Conservation (phyloP, 1,140 invertebrate genomes). For the Temnothorax nylanderi region DNA sequence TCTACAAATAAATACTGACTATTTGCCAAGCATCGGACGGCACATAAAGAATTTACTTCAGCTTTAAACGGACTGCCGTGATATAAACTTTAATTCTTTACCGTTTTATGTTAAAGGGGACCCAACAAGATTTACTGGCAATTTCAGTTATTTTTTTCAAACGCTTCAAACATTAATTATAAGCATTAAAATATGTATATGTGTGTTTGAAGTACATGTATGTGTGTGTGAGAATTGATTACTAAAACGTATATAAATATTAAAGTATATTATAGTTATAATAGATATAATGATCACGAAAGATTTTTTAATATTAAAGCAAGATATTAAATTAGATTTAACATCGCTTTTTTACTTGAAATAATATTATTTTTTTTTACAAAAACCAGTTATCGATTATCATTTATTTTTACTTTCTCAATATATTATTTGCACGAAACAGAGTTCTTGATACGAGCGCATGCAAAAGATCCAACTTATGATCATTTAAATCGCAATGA, state of each 20-base stretch:
- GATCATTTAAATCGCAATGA: neutral
- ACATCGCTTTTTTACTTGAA: neutral
- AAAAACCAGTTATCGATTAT: neutral
- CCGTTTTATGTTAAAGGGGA: neutral
- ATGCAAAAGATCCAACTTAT: neutral
- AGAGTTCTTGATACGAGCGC: neutral
- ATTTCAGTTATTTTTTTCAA: neutral
- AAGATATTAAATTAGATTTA: neutral
- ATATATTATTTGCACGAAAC: neutral
- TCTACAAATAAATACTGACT: neutral
- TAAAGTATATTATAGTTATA: neutral
- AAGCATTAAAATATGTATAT: neutral
- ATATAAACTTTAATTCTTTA: neutral
- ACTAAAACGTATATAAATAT: neutral
- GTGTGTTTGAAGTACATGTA: too few relatives aligned
- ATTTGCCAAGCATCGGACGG: neutral
- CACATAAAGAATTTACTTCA: neutral
- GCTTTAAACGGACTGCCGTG: neutral
- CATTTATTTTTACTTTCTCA: neutral
- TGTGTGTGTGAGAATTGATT: neutral
- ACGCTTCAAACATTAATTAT: neutral
- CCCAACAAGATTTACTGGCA: neutral
- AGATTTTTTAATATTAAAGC: neutral
- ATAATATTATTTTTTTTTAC: neutral
- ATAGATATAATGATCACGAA: neutral